A percentile compares a stretch with the other conserved stretches of the same genome.
phyloP scores from a whole-genome alignment of 2,113 vertebrate species.

The Smithornis capensis region DNA sequence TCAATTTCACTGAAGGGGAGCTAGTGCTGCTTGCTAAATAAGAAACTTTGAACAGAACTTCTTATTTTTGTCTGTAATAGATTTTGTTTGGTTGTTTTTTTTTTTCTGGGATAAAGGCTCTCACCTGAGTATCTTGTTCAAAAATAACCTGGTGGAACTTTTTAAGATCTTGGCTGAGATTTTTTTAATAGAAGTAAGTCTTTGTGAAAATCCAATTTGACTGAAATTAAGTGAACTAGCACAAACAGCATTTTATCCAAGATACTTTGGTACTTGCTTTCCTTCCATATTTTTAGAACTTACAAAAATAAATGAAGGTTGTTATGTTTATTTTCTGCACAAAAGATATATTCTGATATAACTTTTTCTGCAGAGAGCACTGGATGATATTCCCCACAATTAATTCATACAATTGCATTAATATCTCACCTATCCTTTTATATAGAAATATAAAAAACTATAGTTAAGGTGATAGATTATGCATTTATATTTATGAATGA shows the following conservation, averaged over 20 bases:
- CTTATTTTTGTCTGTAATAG: background rate
- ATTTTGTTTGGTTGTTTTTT: background rate
- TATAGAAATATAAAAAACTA: background rate
- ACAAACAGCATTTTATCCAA: background rate
- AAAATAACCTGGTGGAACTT: background rate
- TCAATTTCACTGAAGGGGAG: background rate
- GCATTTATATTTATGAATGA: background rate
- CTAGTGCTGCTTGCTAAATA: background rate
- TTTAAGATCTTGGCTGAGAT: background rate
- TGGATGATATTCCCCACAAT: background rate
- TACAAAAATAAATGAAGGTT: background rate
- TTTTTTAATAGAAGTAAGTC: background rate
- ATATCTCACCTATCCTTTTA: background rate
- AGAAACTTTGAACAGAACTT: background rate
- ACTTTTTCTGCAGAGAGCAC: background rate
- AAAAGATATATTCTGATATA: fast-evolving
- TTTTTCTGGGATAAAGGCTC: background rate
- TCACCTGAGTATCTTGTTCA: background rate
- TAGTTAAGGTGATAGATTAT: background rate
- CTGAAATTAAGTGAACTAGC: background rate
- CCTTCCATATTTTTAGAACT: background rate
- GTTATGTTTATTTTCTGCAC: background rate
- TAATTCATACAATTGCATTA: background rate
- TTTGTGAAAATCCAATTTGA: background rate
- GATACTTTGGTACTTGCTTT: background rate